These are phyloP conservation scores for Malurus splendens DNA, from an alignment of 2,797 vertebrate species.

Conservation along the genomic window DNA sequence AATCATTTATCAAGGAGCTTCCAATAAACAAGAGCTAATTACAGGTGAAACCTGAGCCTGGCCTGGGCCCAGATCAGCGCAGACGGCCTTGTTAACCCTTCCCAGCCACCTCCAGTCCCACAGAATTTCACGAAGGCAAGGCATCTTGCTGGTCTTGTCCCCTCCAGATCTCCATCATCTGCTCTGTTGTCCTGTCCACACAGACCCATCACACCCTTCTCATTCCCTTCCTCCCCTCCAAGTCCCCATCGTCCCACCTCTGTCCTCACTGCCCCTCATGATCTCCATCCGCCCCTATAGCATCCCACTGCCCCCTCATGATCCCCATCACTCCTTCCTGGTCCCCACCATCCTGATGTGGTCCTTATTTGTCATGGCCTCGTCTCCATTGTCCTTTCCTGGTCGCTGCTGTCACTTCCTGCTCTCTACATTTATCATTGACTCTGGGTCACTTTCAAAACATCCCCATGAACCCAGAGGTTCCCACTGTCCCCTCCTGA, in stretches of 20 bases:
- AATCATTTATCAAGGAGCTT: conserved; percentile 16
- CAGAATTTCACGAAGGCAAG: background rate
- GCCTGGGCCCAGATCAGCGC: background rate
- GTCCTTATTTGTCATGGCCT: background rate
- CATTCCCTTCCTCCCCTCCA: background rate
- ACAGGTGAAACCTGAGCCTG: conserved; percentile 24
- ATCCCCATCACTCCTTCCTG: background rate
- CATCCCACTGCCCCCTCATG: background rate
- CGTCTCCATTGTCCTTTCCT: background rate
- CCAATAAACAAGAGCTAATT: conserved; percentile 34
- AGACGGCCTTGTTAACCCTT: background rate
- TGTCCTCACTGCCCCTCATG: background rate
- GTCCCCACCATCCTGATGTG: background rate
- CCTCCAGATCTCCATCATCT: background rate
- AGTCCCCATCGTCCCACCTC: background rate
- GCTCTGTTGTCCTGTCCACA: background rate
- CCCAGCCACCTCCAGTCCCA: background rate
- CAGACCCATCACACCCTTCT: background rate
- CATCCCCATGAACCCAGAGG: background rate
- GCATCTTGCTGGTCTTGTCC: background rate
- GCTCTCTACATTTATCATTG: background rate
- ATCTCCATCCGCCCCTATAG: background rate
- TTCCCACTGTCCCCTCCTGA: background rate
- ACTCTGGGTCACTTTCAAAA: background rate
- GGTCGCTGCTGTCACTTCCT: background rate